Conservation (phyloP, 2,888 invertebrate species). For the Campopleginae sp. region DNA sequence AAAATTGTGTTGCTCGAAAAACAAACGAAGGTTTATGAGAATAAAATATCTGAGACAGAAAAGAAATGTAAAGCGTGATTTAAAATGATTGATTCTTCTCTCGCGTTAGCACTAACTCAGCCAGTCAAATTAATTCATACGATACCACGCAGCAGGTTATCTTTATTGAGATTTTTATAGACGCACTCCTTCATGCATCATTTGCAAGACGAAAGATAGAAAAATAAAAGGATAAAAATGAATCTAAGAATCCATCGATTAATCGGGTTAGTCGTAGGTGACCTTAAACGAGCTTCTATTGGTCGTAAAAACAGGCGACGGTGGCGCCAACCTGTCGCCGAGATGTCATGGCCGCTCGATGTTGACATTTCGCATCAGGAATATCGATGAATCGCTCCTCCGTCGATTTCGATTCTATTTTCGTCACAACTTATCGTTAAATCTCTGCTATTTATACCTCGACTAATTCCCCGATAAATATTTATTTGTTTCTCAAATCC, state of each 20-base stretch:
- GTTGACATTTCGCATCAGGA: slow-evolving; percentile 24
- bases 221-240: not conserved
- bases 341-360: slow-evolving; percentile 34
- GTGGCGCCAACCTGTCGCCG: slow-evolving; percentile 29
- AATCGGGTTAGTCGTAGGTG: slow-evolving; percentile 35
- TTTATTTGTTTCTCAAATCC: not conserved
- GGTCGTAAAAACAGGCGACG: slow-evolving; percentile 23
- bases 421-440: not conserved
- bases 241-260: slow-evolving; percentile 26
- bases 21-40: not conserved
- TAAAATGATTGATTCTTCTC: not conserved
- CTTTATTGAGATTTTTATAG: slow-evolving; percentile 25
- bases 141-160: slow-evolving; percentile 26
- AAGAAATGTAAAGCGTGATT: not conserved
- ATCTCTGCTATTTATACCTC: not conserved
- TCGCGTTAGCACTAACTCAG: not conserved
- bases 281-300: slow-evolving; percentile 29
- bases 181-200: slow-evolving; percentile 21
- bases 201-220: slow-evolving; percentile 4
- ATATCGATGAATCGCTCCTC: not conserved
- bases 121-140: slow-evolving; percentile 29
- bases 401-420: not conserved
- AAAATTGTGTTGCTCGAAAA: not conserved
- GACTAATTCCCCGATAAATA: not conserved
- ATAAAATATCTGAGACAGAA: not conserved